phyloP scores from a whole-genome alignment of 2,888 invertebrate genomes.

The Pheosia tremula region DNA sequence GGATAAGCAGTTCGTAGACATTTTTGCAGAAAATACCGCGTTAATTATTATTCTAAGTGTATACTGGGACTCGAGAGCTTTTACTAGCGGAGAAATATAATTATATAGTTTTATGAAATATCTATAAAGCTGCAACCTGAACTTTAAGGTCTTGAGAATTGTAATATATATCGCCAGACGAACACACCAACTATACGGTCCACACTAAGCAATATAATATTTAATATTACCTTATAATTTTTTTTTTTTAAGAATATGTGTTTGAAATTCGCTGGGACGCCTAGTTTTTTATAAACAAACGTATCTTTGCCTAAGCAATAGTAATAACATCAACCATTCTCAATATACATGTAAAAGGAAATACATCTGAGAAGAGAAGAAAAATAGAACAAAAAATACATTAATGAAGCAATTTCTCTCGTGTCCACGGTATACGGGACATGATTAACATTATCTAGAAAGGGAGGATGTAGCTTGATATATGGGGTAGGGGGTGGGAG shows the following conservation, averaged over 20 bases:
- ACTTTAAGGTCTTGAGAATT: too few species aligned
- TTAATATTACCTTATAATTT: too few species aligned
- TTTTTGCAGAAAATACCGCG: slow-evolving; percentile 13
- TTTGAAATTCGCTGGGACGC: too few species aligned
- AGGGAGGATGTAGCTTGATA: slow-evolving; percentile 26
- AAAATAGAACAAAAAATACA: slow-evolving; percentile 35
- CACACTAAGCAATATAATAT: too few species aligned
- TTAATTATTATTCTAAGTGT: slow-evolving; percentile 22
- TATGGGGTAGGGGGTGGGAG: slow-evolving; percentile 6
- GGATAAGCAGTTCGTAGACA: slow-evolving; percentile 15
- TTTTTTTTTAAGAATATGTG: too few species aligned
- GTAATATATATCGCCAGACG: too few species aligned
- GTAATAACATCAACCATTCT: not conserved
- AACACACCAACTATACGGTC: too few species aligned
- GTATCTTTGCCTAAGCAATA: too few species aligned
- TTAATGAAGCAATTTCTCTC: slow-evolving; percentile 51
- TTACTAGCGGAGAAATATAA: not conserved
- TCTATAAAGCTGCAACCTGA: too few species aligned
- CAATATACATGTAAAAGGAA: slow-evolving; percentile 18
- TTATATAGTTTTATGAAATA: not conserved
- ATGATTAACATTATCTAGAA: slow-evolving; percentile 42
- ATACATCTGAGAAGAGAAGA: slow-evolving; percentile 18
- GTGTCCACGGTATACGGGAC: slow-evolving; percentile 40
- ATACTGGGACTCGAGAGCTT: not conserved
- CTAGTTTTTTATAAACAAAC: too few species aligned